Conservation (phyloP, 2,113 vertebrate genomes). For the Urocitellus parryii region DNA sequence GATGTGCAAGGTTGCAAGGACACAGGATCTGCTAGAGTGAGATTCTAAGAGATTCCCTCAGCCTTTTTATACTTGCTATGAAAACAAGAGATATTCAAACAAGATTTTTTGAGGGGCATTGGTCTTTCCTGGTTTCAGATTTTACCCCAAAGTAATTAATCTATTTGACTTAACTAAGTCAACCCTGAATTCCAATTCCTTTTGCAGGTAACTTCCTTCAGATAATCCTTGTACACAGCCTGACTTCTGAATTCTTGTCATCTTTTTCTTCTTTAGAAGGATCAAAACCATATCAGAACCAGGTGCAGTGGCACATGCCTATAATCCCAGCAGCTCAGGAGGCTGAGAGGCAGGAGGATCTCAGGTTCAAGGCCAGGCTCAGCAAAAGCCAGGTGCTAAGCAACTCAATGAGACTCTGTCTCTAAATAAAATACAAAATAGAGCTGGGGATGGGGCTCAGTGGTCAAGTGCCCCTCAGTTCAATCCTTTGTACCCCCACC, state of each 20-base stretch:
- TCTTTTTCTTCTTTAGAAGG: conserved; percentile 3
- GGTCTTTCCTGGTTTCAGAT: background rate
- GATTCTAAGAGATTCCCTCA: background rate
- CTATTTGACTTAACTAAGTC: background rate
- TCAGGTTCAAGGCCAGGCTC: too few relatives aligned
- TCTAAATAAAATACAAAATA: too few relatives aligned
- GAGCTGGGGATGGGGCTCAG: too few relatives aligned
- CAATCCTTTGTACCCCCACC: too few relatives aligned
- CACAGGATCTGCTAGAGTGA: background rate
- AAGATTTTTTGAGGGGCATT: background rate
- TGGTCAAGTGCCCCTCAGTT: too few relatives aligned
- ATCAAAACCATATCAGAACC: background rate
- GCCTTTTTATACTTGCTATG: background rate
- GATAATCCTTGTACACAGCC: background rate
- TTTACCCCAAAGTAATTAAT: conserved; percentile 10
- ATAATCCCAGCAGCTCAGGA: too few relatives aligned
- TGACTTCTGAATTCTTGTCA: conserved; percentile 37
- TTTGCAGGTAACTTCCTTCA: conserved; percentile 57
- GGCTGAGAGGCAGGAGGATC: too few relatives aligned
- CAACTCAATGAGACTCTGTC: too few relatives aligned
- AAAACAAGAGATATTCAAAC: background rate
- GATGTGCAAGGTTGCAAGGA: background rate
- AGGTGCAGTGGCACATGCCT: too few relatives aligned
- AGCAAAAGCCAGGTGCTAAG: too few relatives aligned
- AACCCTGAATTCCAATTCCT: conserved; percentile 67